Base-by-base conservation (phyloP, 2,797 vertebrate genomes). In the Echiichthys vipera region DNA sequence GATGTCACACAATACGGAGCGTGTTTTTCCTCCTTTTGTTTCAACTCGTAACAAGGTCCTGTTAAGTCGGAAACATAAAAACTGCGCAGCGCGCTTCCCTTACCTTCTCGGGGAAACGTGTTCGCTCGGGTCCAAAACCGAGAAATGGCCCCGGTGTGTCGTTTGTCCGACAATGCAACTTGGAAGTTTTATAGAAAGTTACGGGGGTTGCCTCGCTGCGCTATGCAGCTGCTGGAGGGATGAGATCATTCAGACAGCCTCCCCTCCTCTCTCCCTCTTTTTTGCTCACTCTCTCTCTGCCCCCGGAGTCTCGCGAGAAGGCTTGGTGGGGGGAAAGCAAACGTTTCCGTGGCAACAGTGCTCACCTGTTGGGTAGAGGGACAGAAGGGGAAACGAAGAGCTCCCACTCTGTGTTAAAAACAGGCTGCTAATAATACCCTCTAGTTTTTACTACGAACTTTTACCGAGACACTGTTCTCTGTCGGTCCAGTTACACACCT, bases 101-200 rank as follows among this genome's bases (percentile, higher is more conserved):
- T 54, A 65, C 56, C 83, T 73, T 64, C 51, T 34, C 56, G 6
- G 15, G 39, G 18, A 72, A 55, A 18, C 74, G 72, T 46, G 59
- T 39, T 69, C 36, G 51, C 59, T 76, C 69, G 64, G 46, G 34
- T 43, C 77, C 6, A 47, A n/a, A 67, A 58, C 64, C 62, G 42
- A 49, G n/a, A 74, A 71, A 58, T 17, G 77, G 15, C 30, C 37
- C 79, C 49, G 56, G 61, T 25, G 74, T 77, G n/a, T n/a, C n/a
- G n/a, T n/a, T n/a, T 65, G 67, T 63, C 61, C 37, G 65, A 71
- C n/a, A 69, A 61, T 63, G 80, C 71, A 84, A 93, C 87, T 92
- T 84, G 62, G 85, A 95, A 95, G 94, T 95, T 95, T 90, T 88
- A 91, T 90, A 88, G 61, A 93, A 95, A 95, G 91, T 95, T 95